These are phyloP conservation scores for Automeris io DNA, from an alignment of 2,888 invertebrate genomes.

Conservation along the genomic window DNA sequence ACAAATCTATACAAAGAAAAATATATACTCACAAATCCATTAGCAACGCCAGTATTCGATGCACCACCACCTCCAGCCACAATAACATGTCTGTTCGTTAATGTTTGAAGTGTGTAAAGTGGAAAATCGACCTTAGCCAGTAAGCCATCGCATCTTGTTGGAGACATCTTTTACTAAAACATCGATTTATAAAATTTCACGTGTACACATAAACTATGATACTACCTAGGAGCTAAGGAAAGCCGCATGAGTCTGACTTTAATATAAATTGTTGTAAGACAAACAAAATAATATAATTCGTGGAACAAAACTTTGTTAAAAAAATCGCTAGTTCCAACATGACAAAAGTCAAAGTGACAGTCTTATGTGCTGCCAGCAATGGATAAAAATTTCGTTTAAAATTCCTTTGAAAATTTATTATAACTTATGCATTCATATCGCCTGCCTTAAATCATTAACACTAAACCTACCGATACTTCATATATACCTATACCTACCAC, in stretches of 20 bases:
- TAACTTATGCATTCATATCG: too few relatives aligned
- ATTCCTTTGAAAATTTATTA: too few relatives aligned
- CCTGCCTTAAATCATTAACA: too few relatives aligned
- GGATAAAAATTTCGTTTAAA: too few relatives aligned
- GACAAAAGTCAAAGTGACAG: slow-evolving; percentile 72
- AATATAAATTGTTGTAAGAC: slow-evolving; percentile 40
- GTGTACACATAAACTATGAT: slow-evolving; percentile 24
- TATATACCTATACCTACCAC: too few relatives aligned
- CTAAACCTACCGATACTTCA: too few relatives aligned
- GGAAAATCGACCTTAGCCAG: slow-evolving; percentile 95
- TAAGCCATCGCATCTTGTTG: slow-evolving; percentile 81
- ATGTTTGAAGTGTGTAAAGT: slow-evolving; percentile 91
- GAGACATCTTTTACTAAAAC: slow-evolving; percentile 59
- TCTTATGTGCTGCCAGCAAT: too few relatives aligned
- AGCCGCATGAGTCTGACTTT: slow-evolving; percentile 47
- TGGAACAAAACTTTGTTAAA: slow-evolving; percentile 50
- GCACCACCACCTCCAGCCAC: slow-evolving; percentile 99
- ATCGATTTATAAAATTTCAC: slow-evolving; percentile 37
- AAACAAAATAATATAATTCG: slow-evolving; percentile 38
- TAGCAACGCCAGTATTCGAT: slow-evolving; percentile 97
- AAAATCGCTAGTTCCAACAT: slow-evolving; percentile 69
- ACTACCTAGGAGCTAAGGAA: slow-evolving; percentile 33
- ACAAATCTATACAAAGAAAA: slow-evolving; percentile 9
- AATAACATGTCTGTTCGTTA: slow-evolving; percentile 94
- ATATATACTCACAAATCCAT: slow-evolving; percentile 91